Base-by-base conservation (phyloP, 2,113 vertebrate species). In the Neogobius melanostomus region DNA sequence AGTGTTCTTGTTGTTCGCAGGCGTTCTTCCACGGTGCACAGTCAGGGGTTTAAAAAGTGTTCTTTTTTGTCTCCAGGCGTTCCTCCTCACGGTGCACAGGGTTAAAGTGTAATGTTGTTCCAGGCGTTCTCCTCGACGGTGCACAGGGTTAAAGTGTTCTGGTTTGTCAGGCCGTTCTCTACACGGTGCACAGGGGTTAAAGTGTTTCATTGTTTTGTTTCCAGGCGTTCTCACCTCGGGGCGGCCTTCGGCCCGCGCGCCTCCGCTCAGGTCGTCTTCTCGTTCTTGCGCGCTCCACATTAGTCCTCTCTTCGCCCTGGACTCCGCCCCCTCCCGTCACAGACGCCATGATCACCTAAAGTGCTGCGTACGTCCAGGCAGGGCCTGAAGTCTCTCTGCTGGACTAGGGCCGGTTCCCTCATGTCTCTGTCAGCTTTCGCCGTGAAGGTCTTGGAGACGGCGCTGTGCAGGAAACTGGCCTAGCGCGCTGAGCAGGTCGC, bases 351-450 rank as follows among this genome's bases (percentile, higher is more conserved):
- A 83, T 98, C 3, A 92, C 97, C 74, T n/a, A 95, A 94, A 65
- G 89, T 99, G 9, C 93, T 98, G 15, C 98, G 0, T 95, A 95
- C n/a, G 72, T 99, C 56, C 97, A 99, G 76, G 76, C 87, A 99
- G 98, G 98, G 98, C 7, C 88, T 99, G 76, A 97, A 95, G 88
- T 97, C 96, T 0, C 92, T 11, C 69, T 97, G 57, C 75, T 82
- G 8, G 98, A 98, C 93, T 98, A 95, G 91, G 91, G 95, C 97
- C 15, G 94, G 96, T 71, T 94, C 95, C 0, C 97, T 96, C 75
- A 99, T 99, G 96, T 15, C 92, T 97, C 67, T 94, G 93, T 79
- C 96, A 99, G 88, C 89, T n/a, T n/a, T 99, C 73, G 93, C 95
- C 0, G 94, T 96, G 69, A 97, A 95, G 88, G 95, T 95, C 68